Base-by-base conservation (phyloP, 2,888 invertebrate genomes). In the Ophraella communa region DNA sequence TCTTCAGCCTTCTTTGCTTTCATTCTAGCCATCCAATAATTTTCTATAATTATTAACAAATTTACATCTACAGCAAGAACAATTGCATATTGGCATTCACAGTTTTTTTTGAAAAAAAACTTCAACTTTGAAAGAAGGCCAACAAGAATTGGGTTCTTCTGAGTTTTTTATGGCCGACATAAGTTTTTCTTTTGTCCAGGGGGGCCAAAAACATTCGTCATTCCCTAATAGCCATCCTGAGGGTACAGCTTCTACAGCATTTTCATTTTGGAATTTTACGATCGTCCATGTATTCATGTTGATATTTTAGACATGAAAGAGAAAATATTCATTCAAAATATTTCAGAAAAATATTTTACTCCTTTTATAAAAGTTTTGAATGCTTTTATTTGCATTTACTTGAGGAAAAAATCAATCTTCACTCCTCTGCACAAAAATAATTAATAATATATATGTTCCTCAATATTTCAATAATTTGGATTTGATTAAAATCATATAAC, bases 231-330 rank as follows among this genome's bases (percentile, higher is more conserved):
- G n/a, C 51, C 58, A 58, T n/a, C 14, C 17, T 10, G 58, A 49
- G n/a, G 58, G 58, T 8, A 58, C 58, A 23, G 58, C 58, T 47
- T 49, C 58, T 7, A 58, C 58, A 17, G 58, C 21, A n/a, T 20
- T 35, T 7, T 58, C 58, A n/a, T 58, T 17, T 14, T 8, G 4
- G 14, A 58, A 51, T 17, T 51, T 18, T 7, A 58, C 49, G 2
- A 58, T 49, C 5, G 35, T 58, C 58, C 58, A 58, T 8, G 49
- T 35, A 17, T 49, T 47, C 35, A 21, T 39, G 17, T 54, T 18
- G 3, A 53, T 14, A 20, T 3, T 1, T 51, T 24, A 11, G 24
- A 11, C n/a, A n/a, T n/a, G n/a, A n/a, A n/a, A n/a, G n/a, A n/a
- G n/a, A n/a, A n/a, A n/a, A n/a, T n/a, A n/a, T n/a, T n/a, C n/a